Percentiles rank a stretch among this genome's conserved stretches.
These are phyloP conservation scores for Atlantisia rogersi DNA, from an alignment of 2,113 vertebrate species.

Conservation along the genomic window DNA sequence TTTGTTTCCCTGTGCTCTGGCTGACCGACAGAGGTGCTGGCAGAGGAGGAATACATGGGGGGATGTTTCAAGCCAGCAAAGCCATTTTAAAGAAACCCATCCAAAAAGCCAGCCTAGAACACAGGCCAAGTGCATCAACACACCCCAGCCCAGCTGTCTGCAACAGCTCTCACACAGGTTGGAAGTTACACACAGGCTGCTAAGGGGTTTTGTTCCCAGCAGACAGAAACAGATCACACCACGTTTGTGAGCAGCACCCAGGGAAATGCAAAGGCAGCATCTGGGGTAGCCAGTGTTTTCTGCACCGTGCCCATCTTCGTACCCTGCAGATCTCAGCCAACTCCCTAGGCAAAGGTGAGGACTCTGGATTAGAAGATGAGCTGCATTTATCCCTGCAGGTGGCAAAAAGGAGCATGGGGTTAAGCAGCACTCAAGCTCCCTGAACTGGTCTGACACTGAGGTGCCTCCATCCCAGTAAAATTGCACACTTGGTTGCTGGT, in stretches of 20 bases:
- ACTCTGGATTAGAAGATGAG: background rate
- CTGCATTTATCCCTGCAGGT: background rate
- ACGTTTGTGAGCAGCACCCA: background rate
- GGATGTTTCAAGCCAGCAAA: background rate
- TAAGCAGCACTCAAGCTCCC: background rate
- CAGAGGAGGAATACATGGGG: background rate
- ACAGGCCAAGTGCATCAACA: background rate
- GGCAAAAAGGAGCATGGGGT: background rate
- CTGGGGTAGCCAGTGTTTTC: background rate
- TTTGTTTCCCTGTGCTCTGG: background rate
- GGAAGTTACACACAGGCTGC: background rate
- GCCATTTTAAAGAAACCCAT: background rate
- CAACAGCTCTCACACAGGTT: background rate
- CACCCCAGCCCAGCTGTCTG: background rate
- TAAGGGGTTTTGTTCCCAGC: background rate
- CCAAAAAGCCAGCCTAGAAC: background rate
- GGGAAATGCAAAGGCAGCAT: background rate
- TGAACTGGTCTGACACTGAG: background rate
- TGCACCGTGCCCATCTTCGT: background rate
- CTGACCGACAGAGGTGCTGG: background rate
- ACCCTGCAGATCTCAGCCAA: background rate
- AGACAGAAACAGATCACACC: background rate
- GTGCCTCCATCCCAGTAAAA: background rate
- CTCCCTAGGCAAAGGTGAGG: fast-evolving
- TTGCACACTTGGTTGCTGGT: background rate